Evolutionary conservation across 2,888 invertebrate genomes (phyloP).

Genomic region (Erebia aethiops): DNA sequence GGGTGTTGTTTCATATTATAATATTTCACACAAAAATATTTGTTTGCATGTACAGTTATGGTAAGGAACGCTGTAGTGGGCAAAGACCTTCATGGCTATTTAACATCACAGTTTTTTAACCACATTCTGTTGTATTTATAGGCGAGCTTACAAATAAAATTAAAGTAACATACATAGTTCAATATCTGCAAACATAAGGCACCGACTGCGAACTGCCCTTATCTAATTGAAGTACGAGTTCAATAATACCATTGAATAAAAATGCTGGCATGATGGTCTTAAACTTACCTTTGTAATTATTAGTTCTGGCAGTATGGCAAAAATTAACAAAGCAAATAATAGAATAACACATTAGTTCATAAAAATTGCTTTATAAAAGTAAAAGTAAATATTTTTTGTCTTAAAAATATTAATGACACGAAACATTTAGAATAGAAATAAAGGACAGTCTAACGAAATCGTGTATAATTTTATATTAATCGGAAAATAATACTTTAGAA

Average conservation of each 20-base stretch:
- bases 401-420: constrained; percentile 23
- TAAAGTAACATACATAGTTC: background rate
- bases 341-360: background rate
- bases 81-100: background rate
- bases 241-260: background rate
- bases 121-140: background rate
- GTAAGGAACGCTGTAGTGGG: no score
- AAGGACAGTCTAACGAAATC: constrained; percentile 1
- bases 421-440: background rate
- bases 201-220: background rate
- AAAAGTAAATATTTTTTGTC: constrained; percentile 26
- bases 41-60: no score
- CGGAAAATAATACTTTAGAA: background rate
- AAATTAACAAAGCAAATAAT: background rate
- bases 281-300: no score
- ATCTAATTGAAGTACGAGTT: background rate
- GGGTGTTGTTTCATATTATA: no score
- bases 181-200: background rate
- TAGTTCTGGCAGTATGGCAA: no score
- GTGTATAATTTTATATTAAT: constrained; percentile 1
- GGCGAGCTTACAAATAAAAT: no score
- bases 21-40: no score
- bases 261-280: background rate
- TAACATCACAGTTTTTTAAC: constrained; percentile 15
- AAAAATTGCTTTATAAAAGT: background rate